Evolutionary conservation across 2,797 vertebrate genomes (phyloP), one percentile per base, ranked within the genome.

Genomic region (Falco naumanni): DNA sequence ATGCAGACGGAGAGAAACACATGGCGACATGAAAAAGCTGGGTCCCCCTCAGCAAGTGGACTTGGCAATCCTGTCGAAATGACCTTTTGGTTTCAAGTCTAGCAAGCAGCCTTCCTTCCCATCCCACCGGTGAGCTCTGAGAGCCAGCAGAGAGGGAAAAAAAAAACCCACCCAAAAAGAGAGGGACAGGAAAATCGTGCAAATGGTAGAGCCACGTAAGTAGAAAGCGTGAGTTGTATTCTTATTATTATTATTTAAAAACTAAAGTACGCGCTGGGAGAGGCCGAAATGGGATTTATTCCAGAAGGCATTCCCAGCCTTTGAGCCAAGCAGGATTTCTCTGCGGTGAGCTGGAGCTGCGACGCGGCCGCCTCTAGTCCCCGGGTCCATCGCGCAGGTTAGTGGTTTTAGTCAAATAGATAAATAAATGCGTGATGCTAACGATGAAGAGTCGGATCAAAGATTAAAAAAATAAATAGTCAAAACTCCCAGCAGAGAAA

Each of bases 11-110:
- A 81, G 91, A 69, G 78, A n/a, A 91, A 28, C n/a, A 28, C 74
- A 13, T 12, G 78, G 84, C 34, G 85, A 63, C 29, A 1, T 2
- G 80, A 11, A 37, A 66, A 53, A 54, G 34, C 16, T 50, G 47
- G 48, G 85, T n/a, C 64, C 41, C 68, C 70, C 63, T 76, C 77
- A 4, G 66, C 78, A 21, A 76, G 61, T 80, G 91, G 82, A 47
- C 87, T 94, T 89, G 85, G 89, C 82, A 85, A 20, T 95, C 91
- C 74, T 13, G 41, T 28, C 51, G 83, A 83, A 94, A 80, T 69
- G 79, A 91, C 79, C 87, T 78, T 85, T 79, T 24, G 48, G 22
- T 68, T 60, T 37, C 77, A 63, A 65, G 85, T 61, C 81, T 71
- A 48, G 63, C 26, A 15, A 54, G 39, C 17, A 69, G 37, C 29